phyloP scores from a whole-genome alignment of 2,888 invertebrate species.

The Sphinx pinastri region DNA sequence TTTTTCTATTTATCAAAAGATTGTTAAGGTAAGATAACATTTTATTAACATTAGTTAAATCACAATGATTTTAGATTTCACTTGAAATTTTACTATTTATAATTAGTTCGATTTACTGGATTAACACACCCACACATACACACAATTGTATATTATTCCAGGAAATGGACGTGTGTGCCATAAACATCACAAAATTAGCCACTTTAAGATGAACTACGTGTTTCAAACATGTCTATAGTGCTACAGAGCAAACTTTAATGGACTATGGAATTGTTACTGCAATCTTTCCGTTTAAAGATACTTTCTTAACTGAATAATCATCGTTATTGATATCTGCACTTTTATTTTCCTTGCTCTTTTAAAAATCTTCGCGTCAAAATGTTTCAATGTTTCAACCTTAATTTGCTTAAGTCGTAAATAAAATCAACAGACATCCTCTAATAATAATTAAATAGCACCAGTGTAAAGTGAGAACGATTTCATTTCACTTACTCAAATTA shows the following conservation, averaged over 20 bases:
- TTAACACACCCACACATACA: constrained; percentile 38
- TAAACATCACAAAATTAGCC: neutral
- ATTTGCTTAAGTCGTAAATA: neutral
- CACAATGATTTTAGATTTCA: neutral
- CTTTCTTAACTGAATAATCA: constrained; percentile 47
- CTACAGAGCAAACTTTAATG: neutral
- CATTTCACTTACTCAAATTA: constrained; percentile 35
- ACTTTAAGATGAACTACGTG: neutral
- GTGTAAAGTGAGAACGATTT: constrained; percentile 29
- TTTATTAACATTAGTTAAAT: neutral
- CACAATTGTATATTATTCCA: constrained; percentile 48
- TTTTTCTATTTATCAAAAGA: neutral
- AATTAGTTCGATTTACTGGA: neutral
- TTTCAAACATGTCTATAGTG: neutral
- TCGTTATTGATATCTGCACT: constrained; percentile 38
- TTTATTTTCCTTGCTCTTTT: constrained; percentile 15
- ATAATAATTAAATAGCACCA: too few relatives aligned
- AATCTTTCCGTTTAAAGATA: constrained; percentile 14
- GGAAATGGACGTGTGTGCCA: constrained; percentile 42
- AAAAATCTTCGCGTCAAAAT: constrained; percentile 5
- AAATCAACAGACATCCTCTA: too few relatives aligned
- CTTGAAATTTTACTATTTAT: neutral
- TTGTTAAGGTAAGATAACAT: neutral
- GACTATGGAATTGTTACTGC: constrained; percentile 7
- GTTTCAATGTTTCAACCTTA: neutral